A percentile compares a stretch with the other conserved stretches of the same genome.
Evolutionary conservation across 2,797 vertebrate genomes (phyloP).

Genomic region (Echiichthys vipera): DNA sequence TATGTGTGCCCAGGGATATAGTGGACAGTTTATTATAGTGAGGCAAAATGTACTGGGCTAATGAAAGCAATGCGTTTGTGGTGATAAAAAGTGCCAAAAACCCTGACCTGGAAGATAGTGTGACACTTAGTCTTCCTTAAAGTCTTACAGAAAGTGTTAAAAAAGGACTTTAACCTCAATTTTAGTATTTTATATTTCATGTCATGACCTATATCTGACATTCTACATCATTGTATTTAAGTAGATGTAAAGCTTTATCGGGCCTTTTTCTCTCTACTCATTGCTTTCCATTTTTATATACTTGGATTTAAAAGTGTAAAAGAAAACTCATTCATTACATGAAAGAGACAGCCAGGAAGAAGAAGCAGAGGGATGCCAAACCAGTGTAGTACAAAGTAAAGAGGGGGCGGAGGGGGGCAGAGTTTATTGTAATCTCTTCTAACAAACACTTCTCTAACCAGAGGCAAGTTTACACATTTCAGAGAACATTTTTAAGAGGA

Average conservation of each 20-base stretch:
- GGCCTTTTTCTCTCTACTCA: neutral
- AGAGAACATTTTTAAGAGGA: neutral
- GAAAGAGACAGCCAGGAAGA: neutral
- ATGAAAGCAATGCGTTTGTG: too few species aligned
- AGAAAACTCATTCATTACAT: neutral
- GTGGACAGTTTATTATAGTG: neutral
- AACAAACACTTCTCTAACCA: too few species aligned
- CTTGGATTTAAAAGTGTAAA: neutral
- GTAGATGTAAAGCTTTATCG: neutral
- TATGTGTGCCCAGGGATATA: neutral
- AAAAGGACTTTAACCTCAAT: too few species aligned
- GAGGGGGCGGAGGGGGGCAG: neutral
- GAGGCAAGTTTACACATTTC: too few species aligned
- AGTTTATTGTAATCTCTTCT: too few species aligned
- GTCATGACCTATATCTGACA: neutral
- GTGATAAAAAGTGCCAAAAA: neutral
- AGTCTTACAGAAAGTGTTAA: too few species aligned
- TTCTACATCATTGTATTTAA: neutral
- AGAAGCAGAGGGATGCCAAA: neutral
- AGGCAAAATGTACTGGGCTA: neutral
- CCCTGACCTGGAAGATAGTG: neutral
- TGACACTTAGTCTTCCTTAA: too few species aligned
- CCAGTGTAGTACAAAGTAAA: neutral
- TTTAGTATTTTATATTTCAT: neutral
- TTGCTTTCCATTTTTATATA: neutral